Evolutionary conservation across 2,113 vertebrate genomes (phyloP).

Genomic region (Tapirus terrestris): DNA sequence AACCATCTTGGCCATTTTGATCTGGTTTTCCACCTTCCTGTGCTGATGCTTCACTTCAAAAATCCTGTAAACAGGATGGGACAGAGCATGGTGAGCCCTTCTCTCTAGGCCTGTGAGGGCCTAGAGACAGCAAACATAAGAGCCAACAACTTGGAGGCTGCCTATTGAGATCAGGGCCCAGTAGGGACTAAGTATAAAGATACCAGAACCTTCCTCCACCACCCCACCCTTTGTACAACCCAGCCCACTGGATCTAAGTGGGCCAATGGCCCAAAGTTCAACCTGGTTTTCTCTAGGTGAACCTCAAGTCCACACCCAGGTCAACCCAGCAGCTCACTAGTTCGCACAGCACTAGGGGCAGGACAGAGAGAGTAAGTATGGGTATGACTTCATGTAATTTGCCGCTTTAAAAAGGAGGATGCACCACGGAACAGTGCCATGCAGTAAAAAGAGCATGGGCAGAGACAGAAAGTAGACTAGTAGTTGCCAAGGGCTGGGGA

Average conservation of each 20-base stretch:
- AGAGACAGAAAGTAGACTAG: not conserved
- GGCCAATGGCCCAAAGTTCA: not conserved
- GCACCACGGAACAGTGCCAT: not conserved
- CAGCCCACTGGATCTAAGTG: not conserved
- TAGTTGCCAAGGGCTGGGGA: not conserved
- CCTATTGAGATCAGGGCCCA: not conserved
- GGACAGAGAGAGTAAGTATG: not conserved
- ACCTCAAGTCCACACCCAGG: not conserved
- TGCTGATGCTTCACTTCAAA: slow-evolving; percentile 96
- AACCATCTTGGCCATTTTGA: slow-evolving; percentile 99
- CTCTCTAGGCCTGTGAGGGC: not conserved
- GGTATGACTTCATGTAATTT: not conserved
- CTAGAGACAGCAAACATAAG: not conserved
- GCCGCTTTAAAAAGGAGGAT: not conserved
- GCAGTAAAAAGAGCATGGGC: not conserved
- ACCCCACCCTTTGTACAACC: not conserved
- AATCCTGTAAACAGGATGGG: slow-evolving; percentile 87
- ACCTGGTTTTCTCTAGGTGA: slow-evolving; percentile 31
- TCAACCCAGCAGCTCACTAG: not conserved
- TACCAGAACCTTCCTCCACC: not conserved
- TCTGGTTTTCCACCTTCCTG: slow-evolving; percentile 97
- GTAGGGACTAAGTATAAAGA: not conserved
- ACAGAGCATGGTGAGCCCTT: not conserved
- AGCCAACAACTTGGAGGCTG: not conserved
- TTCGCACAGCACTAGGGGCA: not conserved